Percentiles rank a stretch among this genome's conserved stretches.
phyloP scores from a whole-genome alignment of 2,113 vertebrate genomes.

The Tyrannus savana region DNA sequence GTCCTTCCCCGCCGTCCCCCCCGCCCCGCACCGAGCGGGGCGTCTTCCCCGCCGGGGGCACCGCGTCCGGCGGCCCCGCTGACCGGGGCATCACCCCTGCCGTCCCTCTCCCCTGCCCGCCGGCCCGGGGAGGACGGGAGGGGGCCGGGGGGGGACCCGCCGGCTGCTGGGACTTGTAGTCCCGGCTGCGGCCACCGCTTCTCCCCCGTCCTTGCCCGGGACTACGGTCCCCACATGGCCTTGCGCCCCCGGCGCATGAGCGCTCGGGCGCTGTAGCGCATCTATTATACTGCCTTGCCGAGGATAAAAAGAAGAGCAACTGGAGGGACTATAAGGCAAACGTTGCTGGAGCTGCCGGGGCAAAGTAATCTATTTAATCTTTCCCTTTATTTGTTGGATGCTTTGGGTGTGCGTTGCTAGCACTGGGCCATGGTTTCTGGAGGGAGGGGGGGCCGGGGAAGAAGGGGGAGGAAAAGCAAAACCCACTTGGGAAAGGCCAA shows the following conservation, averaged over 20 bases:
- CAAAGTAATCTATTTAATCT: conserved; percentile 83
- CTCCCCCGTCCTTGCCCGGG: background rate
- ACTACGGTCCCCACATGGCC: conserved; percentile 84
- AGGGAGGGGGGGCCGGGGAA: conserved; percentile 32
- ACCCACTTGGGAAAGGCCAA: conserved; percentile 49
- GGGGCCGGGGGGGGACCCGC: background rate
- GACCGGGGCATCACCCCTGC: conserved; percentile 40
- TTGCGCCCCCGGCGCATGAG: conserved; percentile 82
- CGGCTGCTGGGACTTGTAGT: conserved; percentile 76
- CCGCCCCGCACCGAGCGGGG: background rate
- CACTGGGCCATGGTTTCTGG: conserved; percentile 24
- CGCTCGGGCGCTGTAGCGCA: conserved; percentile 84
- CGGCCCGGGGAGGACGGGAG: conserved; percentile 1
- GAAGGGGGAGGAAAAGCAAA: conserved; percentile 17
- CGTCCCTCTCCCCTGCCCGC: conserved; percentile 38
- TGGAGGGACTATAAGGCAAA: conserved; percentile 79
- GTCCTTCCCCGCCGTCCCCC: background rate
- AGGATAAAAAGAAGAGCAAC: conserved; percentile 84
- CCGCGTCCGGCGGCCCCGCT: background rate
- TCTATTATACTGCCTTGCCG: conserved; percentile 94
- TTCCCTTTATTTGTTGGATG: conserved; percentile 65
- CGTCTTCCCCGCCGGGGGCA: background rate
- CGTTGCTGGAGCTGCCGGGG: conserved; percentile 83
- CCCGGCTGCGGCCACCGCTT: background rate
- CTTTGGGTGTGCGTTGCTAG: conserved; percentile 25